phyloP scores from a whole-genome alignment of 2,888 invertebrate genomes.

The Pseudoips prasinana region DNA sequence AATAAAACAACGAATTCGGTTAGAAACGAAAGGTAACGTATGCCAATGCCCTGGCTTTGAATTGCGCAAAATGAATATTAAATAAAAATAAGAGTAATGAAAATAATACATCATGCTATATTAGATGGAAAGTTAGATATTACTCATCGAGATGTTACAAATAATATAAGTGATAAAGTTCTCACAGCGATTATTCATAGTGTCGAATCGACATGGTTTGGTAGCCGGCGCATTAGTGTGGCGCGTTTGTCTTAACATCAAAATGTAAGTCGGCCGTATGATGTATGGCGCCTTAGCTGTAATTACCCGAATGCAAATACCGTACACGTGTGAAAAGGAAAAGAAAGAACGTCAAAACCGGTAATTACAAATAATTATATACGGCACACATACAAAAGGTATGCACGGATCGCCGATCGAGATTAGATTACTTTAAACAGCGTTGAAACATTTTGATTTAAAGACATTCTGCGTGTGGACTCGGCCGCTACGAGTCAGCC shows the following conservation, averaged over 20 bases:
- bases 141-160: constrained; percentile 68
- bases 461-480: constrained; percentile 72
- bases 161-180: constrained; percentile 71
- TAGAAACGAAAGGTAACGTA: constrained; percentile 80
- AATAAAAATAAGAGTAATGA: constrained; percentile 72
- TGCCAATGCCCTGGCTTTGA: constrained; percentile 96
- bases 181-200: constrained; percentile 71
- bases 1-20: constrained; percentile 79
- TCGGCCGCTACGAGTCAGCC: constrained; percentile 57
- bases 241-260: constrained; percentile 71
- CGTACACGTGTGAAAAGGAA: constrained; percentile 78
- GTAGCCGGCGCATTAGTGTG: constrained; percentile 59
- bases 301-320: constrained; percentile 79
- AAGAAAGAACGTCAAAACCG: constrained; percentile 73
- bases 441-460: constrained; percentile 81
- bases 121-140: constrained; percentile 77
- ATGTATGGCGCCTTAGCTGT: constrained; percentile 71
- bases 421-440: constrained; percentile 78
- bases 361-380: constrained; percentile 79
- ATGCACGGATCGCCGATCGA: constrained; percentile 72
- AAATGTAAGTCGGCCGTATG: constrained; percentile 69
- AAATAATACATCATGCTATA: constrained; percentile 79
- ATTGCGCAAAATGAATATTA: constrained; percentile 79
- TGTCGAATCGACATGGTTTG: constrained; percentile 67
- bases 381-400: constrained; percentile 73